phyloP scores from a whole-genome alignment of 2,888 invertebrate genomes.

The Miltochrista miniata region DNA sequence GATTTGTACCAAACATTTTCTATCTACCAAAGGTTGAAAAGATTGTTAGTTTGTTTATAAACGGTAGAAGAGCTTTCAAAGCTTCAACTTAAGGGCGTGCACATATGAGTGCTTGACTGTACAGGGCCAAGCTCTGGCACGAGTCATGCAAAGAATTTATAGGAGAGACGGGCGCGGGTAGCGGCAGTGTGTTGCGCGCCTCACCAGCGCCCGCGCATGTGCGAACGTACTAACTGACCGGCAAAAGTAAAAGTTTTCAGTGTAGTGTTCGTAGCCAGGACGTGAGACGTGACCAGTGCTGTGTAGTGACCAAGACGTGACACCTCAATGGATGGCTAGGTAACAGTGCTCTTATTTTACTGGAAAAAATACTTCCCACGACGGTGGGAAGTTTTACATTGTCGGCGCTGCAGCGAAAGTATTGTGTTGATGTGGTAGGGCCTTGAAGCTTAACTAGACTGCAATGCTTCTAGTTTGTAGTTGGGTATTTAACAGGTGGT shows the following conservation, averaged over 20 bases:
- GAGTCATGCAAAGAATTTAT: conserved; percentile 79
- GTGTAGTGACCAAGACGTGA: conserved; percentile 50
- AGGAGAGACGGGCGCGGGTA: conserved; percentile 70
- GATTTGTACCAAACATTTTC: neutral
- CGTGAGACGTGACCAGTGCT: conserved; percentile 41
- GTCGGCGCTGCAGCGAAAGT: conserved; percentile 37
- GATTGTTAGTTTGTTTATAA: no score
- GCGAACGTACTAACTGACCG: conserved; percentile 25
- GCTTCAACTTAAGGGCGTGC: conserved; percentile 46
- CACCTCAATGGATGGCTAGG: conserved; percentile 73
- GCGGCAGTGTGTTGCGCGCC: conserved; percentile 53
- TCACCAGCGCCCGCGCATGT: conserved; percentile 33
- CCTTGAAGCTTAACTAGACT: conserved; percentile 31
- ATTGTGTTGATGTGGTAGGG: conserved; percentile 33
- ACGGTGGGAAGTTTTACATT: conserved; percentile 36
- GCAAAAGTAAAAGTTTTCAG: conserved; percentile 60
- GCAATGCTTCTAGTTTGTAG: conserved; percentile 17
- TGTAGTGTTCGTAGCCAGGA: conserved; percentile 40
- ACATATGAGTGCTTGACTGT: conserved; percentile 57
- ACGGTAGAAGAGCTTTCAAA: neutral
- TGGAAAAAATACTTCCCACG: conserved; percentile 38
- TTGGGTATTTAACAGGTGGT: neutral
- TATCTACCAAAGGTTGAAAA: neutral
- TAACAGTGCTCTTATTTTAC: conserved; percentile 39
- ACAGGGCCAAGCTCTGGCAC: conserved; percentile 75